Evolutionary conservation across 1,140 invertebrate species (phyloP), one percentile per base, ranked within the genome.

Genomic region (Caerostris darwini): DNA sequence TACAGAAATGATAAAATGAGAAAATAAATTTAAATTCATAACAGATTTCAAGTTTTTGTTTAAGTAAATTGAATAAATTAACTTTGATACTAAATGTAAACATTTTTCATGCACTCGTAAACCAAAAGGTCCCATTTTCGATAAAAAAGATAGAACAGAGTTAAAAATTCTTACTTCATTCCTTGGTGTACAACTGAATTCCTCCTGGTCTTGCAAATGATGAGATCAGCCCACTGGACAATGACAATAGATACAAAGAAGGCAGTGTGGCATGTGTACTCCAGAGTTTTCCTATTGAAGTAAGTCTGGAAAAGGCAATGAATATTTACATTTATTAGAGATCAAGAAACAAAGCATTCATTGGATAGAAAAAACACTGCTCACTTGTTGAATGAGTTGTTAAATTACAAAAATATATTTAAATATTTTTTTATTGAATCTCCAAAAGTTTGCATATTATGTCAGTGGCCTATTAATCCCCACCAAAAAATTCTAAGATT

Each of bases 231-330:
- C 97, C 97, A 97, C 96, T 97, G 97, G 54, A 97, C 97, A 94
- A 97, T 96, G 10, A 97, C 97, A 95, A 97, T 97, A n/a, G 97
- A 96, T 14, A 97, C 96, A 95, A 97, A 97, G 96, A 97, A 97
- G n/a, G 97, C 97, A 67, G 97, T 97, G 95, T 97, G 97, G 95
- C 97, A 97, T 6, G 97, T 97, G 95, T 97, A 97, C 95, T 97
- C 97, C 89, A 97, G 95, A 61, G 96, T 96, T 95, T 97, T 97
- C 67, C 97, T 96, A 95, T 97, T 96, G 59, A 96, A 94, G 95
- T 97, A 98, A 5, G 97, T 97, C 95, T 95, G 69, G 1, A 86
- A 59, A 71, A 50, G 61, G 7, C 7, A 87, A 56, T 19, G 3
- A 69, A 94, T 50, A 57, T 54, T 56, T 85, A 14, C 6, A 61